A percentile compares a stretch with the other conserved stretches of the same genome.
Conservation (phyloP, 1,140 invertebrate genomes). For the Papilio polyxenes region DNA sequence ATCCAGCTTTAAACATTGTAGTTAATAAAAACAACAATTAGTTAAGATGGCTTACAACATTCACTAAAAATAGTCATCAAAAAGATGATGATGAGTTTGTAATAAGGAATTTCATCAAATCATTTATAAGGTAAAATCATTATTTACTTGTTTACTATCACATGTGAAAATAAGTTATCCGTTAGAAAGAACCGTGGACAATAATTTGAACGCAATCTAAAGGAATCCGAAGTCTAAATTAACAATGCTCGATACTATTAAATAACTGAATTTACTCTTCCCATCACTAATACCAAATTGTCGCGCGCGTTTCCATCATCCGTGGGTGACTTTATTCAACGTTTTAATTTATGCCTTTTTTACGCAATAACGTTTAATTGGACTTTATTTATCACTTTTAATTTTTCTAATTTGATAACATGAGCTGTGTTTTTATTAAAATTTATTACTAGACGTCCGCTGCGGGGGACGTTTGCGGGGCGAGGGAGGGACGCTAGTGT, state of each 20-base stretch:
- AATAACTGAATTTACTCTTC: background rate
- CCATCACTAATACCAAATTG: constrained; percentile 57
- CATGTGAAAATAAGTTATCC: too few relatives aligned
- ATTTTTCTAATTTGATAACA: constrained; percentile 80
- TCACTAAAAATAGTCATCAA: too few relatives aligned
- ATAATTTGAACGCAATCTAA: too few relatives aligned
- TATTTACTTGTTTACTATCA: too few relatives aligned
- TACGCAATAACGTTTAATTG: constrained; percentile 80
- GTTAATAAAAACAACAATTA: background rate
- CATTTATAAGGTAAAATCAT: too few relatives aligned
- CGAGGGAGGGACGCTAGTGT: constrained; percentile 51
- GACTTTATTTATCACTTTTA: constrained; percentile 79
- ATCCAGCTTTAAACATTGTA: background rate
- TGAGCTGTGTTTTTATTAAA: constrained; percentile 65
- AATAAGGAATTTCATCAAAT: too few relatives aligned
- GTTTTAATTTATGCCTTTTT: constrained; percentile 80
- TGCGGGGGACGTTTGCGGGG: background rate
- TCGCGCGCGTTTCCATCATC: constrained; percentile 56
- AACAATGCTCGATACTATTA: background rate
- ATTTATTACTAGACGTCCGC: constrained; percentile 63
- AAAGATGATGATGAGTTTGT: too few relatives aligned
- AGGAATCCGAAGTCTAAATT: background rate
- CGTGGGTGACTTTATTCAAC: constrained; percentile 55
- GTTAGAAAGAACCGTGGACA: too few relatives aligned
- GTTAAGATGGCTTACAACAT: background rate